Conservation (phyloP, 1,140 invertebrate genomes). For the Drosophila albomicans region DNA sequence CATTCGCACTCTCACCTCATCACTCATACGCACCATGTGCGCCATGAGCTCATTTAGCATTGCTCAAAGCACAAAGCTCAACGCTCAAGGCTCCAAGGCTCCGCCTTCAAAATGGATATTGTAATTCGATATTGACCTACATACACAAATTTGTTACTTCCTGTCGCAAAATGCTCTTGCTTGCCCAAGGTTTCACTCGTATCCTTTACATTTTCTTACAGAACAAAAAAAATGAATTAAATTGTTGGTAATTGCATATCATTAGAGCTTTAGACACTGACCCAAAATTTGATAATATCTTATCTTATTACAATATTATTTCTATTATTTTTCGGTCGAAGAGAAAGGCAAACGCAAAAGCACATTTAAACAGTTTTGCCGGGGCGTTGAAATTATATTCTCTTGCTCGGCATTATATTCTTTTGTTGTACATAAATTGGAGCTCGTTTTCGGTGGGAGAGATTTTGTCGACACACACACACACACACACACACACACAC, state of each 20-base stretch:
- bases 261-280: background rate
- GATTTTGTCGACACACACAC: background rate
- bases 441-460: background rate
- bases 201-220: background rate
- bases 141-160: background rate
- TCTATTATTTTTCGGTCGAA: background rate
- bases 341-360: background rate
- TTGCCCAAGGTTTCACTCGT: background rate
- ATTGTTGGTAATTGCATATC: slow-evolving; percentile 9
- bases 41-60: no score
- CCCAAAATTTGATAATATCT: slow-evolving; percentile 20
- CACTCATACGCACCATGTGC: background rate
- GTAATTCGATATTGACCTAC: slow-evolving; percentile 3
- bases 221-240: background rate
- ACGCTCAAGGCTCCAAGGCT: background rate
- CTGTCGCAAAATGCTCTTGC: background rate
- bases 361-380: slow-evolving; percentile 8
- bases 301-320: slow-evolving; percentile 13
- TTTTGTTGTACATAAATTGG: slow-evolving; percentile 19
- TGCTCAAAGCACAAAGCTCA: background rate
- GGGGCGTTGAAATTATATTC: slow-evolving; percentile 14
- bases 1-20: slow-evolving; percentile 1
- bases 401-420: slow-evolving; percentile 7
- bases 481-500: background rate
- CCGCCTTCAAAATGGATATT: background rate